phyloP scores from a whole-genome alignment of 2,113 vertebrate species.

The Galemys pyrenaicus region DNA sequence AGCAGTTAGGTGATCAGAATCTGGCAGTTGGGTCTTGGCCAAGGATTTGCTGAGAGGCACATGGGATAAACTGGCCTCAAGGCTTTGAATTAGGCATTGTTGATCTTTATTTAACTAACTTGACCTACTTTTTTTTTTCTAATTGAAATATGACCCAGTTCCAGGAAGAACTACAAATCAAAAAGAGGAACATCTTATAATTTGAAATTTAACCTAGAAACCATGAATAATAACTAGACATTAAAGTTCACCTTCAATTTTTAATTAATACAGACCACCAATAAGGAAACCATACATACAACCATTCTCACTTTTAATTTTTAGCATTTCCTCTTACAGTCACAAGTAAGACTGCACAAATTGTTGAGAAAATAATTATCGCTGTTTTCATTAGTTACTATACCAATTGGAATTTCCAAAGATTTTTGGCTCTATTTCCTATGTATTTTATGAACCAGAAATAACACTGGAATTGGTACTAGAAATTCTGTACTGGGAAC shows the following conservation, averaged over 20 bases:
- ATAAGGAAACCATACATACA: background rate
- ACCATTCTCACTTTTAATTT: background rate
- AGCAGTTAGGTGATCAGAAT: background rate
- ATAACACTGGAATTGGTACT: background rate
- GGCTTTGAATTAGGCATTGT: background rate
- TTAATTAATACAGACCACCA: background rate
- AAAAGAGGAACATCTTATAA: slow-evolving; percentile 23
- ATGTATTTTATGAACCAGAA: background rate
- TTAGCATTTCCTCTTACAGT: background rate
- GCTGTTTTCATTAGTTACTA: background rate
- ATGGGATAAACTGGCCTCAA: background rate
- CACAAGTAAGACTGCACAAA: background rate
- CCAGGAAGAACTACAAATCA: slow-evolving; percentile 43
- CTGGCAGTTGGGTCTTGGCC: background rate
- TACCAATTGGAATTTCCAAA: background rate
- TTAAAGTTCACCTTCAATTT: slow-evolving; percentile 15
- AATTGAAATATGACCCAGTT: slow-evolving; percentile 8
- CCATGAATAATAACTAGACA: slow-evolving; percentile 38
- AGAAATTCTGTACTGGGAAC: slow-evolving; percentile 15
- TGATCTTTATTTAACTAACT: slow-evolving; percentile 26
- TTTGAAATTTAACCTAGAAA: slow-evolving; percentile 50
- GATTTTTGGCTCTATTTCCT: background rate
- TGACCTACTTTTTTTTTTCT: slow-evolving; percentile 37
- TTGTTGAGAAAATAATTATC: background rate
- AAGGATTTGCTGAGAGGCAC: background rate